A percentile compares a stretch with the other conserved stretches of the same genome.
These are phyloP conservation scores for Limnephilus rhombicus DNA, from an alignment of 2,888 invertebrate species.

Conservation along the genomic window DNA sequence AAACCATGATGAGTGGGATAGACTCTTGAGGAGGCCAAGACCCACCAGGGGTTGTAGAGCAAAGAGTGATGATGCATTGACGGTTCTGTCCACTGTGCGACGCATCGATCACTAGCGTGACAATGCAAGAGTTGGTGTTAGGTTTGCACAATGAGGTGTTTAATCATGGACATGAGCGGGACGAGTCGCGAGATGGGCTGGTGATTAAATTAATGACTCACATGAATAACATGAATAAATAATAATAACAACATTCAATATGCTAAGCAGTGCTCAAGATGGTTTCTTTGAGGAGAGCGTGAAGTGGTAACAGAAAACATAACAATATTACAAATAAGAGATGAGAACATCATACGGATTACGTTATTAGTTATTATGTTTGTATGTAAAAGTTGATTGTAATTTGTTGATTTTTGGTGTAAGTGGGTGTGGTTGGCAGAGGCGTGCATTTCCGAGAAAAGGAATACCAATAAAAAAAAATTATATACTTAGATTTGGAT, in stretches of 20 bases:
- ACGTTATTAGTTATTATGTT: neutral
- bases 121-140: neutral
- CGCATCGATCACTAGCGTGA: neutral
- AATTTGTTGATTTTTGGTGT: neutral
- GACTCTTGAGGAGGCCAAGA: too few relatives aligned
- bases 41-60: too few relatives aligned
- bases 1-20: too few relatives aligned
- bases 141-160: neutral
- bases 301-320: neutral
- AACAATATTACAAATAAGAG: neutral
- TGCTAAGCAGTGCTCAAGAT: neutral
- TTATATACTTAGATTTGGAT: too few relatives aligned
- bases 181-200: neutral
- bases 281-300: neutral
- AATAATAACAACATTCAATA: neutral
- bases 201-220: neutral
- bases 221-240: neutral
- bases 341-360: neutral
- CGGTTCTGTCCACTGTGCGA: neutral
- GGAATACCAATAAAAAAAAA: neutral
- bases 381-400: neutral
- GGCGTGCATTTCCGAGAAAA: neutral
- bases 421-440: neutral
- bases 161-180: slow-evolving; percentile 1
- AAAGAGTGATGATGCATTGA: too few relatives aligned